A percentile compares a stretch with the other conserved stretches of the same genome.
Evolutionary conservation across 2,113 vertebrate species (phyloP).

Genomic region (Corvus hawaiiensis): DNA sequence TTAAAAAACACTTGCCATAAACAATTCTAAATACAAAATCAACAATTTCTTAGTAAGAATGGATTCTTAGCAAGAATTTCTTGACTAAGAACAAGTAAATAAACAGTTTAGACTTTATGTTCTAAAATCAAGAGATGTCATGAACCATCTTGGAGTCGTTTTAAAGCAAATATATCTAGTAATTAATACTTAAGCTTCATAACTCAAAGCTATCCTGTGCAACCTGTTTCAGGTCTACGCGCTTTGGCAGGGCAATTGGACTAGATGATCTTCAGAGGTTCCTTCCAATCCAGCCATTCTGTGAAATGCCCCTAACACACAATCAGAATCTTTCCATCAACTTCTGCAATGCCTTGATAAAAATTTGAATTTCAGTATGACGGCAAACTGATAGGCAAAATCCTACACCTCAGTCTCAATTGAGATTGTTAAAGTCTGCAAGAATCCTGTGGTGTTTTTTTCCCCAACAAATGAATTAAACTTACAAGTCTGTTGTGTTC

Average conservation of each 20-base stretch:
- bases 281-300: background rate
- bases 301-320: background rate
- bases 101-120: background rate
- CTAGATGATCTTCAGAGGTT: background rate
- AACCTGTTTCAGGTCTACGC: background rate
- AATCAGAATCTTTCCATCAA: background rate
- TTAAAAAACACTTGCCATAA: constrained; percentile 18
- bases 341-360: background rate
- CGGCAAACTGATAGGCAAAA: background rate
- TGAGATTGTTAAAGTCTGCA: background rate
- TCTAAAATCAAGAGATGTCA: background rate
- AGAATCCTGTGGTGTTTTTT: fast-evolving
- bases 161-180: background rate
- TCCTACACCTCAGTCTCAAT: background rate
- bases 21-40: background rate
- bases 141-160: background rate
- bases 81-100: background rate
- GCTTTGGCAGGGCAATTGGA: background rate
- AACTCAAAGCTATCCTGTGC: background rate
- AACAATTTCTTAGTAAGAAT: background rate
- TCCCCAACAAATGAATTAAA: background rate
- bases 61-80: background rate
- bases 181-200: background rate
- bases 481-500: background rate
- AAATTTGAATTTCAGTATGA: background rate